Evolutionary conservation across 92 coral and sea anemone genomes (phyloP), one percentile per base, ranked within the genome.

Genomic region (Meandrina meandrites): DNA sequence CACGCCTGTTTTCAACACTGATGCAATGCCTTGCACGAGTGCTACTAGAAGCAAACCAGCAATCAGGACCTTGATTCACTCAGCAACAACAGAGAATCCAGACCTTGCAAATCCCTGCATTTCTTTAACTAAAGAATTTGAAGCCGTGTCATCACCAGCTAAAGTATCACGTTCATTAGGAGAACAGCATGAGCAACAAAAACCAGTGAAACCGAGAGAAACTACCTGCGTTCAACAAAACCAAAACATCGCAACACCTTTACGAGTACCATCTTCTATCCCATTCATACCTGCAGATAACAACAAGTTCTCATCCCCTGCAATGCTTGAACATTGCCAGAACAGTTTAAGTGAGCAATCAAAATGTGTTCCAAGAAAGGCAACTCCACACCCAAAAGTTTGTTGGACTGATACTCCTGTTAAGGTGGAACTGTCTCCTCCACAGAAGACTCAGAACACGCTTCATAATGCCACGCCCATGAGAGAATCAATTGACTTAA

Each of bases 81-180:
- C 86, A 30, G 31, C 86, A 31, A 40, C 67, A 60, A 83, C 89
- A 40, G 85, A 82, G 54, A 45, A 69, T 42, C 57, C 86, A 4
- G 77, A 70, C 73, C 16, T 87, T 37, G 62, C 76, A 78, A 77
- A 77, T 22, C 42, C 93, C 15, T 42, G 91, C 54, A 86, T 93
- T 67, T 90, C 95, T 31, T 89, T 94, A 48, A 76, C 67, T 11
- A 89, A 75, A 64, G 89, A 84, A 75, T 94, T 92, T 64, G 95
- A 93, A 24, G 88, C 92, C 5, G 85, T 81, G 28, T 50, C 86
- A 9, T 67, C 91, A 22, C 87, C 82, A 21, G 51, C 53, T 7
- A 74, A 54, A 42, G 18, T 67, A 84, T 19, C 40, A 14, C 37
- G 22, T 34, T 48, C 72, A 42, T n/a, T 35, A 18, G 36, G 30